phyloP scores from a whole-genome alignment of 2,888 invertebrate species.

The Lutraria lutraria region DNA sequence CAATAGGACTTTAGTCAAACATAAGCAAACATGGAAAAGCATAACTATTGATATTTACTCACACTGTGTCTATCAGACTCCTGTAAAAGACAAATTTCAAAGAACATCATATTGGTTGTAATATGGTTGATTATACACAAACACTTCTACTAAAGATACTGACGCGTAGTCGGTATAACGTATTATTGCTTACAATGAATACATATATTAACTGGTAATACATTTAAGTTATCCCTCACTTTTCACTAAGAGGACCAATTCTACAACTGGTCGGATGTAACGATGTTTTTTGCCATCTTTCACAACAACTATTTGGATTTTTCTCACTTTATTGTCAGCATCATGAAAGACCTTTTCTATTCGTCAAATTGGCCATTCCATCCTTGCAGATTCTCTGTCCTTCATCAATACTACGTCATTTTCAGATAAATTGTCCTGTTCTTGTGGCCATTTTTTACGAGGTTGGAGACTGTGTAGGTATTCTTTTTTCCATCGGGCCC shows the following conservation, averaged over 20 bases:
- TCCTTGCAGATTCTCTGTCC: constrained; percentile 19
- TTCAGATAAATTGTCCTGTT: not conserved
- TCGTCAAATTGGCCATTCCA: constrained; percentile 45
- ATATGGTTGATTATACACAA: too few relatives aligned
- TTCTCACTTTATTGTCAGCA: constrained; percentile 28
- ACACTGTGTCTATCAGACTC: too few relatives aligned
- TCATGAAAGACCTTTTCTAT: constrained; percentile 33
- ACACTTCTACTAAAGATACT: too few relatives aligned
- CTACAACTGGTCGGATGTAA: constrained; percentile 30
- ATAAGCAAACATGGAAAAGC: too few relatives aligned
- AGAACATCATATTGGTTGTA: too few relatives aligned
- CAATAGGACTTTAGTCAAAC: too few relatives aligned
- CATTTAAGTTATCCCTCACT: not conserved
- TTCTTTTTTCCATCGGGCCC: constrained; percentile 53
- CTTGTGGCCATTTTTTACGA: constrained; percentile 47
- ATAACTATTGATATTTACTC: too few relatives aligned
- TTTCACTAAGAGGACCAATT: not conserved
- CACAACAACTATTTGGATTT: constrained; percentile 23
- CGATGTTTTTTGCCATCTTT: constrained; percentile 24
- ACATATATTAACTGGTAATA: too few relatives aligned
- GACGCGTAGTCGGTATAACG: too few relatives aligned
- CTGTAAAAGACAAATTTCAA: too few relatives aligned
- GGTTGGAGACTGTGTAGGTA: constrained; percentile 57
- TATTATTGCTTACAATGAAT: too few relatives aligned
- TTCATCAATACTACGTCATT: constrained; percentile 46